A percentile compares a stretch with the other conserved stretches of the same genome.
phyloP scores from a whole-genome alignment of 2,888 invertebrate genomes.

The Diarsia mendica region DNA sequence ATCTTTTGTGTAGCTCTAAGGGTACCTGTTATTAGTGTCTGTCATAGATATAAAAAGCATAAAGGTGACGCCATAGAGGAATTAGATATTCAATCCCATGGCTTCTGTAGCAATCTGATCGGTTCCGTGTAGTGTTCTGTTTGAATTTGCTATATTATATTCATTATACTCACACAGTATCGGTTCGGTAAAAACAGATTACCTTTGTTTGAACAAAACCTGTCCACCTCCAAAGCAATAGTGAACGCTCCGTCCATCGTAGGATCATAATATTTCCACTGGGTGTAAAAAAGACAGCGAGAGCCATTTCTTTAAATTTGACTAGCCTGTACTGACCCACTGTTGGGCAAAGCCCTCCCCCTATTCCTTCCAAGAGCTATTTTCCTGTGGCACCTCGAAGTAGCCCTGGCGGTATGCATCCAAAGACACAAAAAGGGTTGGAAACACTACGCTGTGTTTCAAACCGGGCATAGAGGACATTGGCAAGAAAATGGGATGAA shows the following conservation, averaged over 20 bases:
- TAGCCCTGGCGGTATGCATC: too few species aligned
- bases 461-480: too few species aligned
- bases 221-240: neutral
- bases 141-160: conserved; percentile 7
- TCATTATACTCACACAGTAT: neutral
- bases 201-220: neutral
- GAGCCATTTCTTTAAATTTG: too few species aligned
- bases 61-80: conserved; percentile 39
- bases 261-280: neutral
- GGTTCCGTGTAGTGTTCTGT: conserved; percentile 44
- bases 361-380: too few species aligned
- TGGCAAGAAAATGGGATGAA: too few species aligned
- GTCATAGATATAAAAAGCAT: conserved; percentile 49
- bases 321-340: too few species aligned
- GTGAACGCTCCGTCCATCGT: neutral
- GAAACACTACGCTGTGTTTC: too few species aligned
- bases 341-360: too few species aligned
- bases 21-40: conserved; percentile 12
- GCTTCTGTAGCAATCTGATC: conserved; percentile 34
- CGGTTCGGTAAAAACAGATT: neutral
- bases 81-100: conserved; percentile 51
- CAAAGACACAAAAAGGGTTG: too few species aligned
- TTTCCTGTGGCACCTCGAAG: too few species aligned
- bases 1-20: neutral
- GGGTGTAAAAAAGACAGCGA: neutral